These are phyloP conservation scores for Semicossyphus pulcher DNA, from an alignment of 2,113 vertebrate genomes.

Conservation along the genomic window DNA sequence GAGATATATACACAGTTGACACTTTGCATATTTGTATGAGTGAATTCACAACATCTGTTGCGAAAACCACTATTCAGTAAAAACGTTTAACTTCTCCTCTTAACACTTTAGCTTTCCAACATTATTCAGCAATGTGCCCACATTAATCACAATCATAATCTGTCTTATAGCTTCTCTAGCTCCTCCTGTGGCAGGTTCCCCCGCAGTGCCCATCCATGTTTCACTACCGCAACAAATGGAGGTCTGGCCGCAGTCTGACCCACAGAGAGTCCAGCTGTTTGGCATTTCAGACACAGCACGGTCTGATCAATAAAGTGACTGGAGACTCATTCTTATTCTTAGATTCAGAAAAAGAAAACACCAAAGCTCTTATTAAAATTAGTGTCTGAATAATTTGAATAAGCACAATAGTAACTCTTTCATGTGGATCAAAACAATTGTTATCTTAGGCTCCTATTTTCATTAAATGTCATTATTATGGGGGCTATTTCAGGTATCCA, in stretches of 20 bases:
- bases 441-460: neutral
- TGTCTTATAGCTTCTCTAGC: conserved; percentile 25
- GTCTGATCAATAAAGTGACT: conserved; percentile 38
- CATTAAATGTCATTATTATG: neutral
- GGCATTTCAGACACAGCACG: conserved; percentile 31
- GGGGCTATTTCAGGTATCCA: neutral
- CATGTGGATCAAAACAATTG: neutral
- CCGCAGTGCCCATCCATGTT: conserved; percentile 5
- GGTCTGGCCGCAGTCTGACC: conserved; percentile 13
- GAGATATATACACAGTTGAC: conserved; percentile 52
- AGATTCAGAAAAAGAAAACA: neutral
- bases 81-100: conserved; percentile 23
- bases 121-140: conserved; percentile 22
- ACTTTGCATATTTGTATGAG: conserved; percentile 74
- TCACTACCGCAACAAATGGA: neutral
- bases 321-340: neutral
- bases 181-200: conserved; percentile 25
- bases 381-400: neutral
- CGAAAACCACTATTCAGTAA: conserved; percentile 16
- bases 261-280: conserved; percentile 27
- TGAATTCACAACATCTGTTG: conserved; percentile 24
- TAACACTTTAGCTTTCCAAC: neutral
- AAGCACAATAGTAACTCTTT: neutral
- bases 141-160: conserved; percentile 40
- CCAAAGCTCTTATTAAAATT: neutral